phyloP scores from a whole-genome alignment of 2,888 invertebrate species.

The Allygus modestus region DNA sequence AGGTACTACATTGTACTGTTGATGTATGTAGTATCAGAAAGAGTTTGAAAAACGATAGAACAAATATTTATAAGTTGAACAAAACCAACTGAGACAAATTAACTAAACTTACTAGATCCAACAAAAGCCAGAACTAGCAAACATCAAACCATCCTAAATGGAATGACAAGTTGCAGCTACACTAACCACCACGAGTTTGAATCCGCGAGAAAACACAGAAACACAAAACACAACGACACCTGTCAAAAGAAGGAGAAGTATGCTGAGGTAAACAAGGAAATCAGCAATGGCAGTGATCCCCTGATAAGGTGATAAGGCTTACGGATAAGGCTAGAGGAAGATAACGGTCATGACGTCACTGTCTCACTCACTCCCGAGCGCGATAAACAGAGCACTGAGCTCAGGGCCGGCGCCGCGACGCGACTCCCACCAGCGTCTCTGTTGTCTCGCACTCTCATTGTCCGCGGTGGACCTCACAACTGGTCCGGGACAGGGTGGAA shows the following conservation, averaged over 20 bases:
- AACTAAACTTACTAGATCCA: too few species aligned
- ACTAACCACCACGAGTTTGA: background rate
- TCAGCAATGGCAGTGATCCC: background rate
- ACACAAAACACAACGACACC: conserved; percentile 17
- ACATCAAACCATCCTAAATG: background rate
- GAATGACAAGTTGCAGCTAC: background rate
- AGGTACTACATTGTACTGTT: too few species aligned
- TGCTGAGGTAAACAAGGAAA: background rate
- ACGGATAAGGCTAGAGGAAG: conserved; percentile 46
- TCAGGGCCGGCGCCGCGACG: background rate
- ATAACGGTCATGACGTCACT: conserved; percentile 13
- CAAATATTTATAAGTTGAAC: too few species aligned
- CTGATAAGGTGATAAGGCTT: conserved; percentile 46
- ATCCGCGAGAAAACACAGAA: background rate
- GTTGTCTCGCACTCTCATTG: background rate
- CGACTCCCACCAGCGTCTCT: conserved; percentile 2
- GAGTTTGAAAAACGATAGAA: too few species aligned
- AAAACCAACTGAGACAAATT: too few species aligned
- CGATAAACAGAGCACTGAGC: conserved; percentile 55
- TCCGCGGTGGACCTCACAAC: too few species aligned
- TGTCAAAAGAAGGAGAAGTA: too few species aligned
- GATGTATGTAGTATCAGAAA: too few species aligned
- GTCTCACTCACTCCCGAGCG: conserved; percentile 42
- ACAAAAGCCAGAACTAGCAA: background rate
- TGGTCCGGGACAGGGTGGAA: background rate